phyloP scores from a whole-genome alignment of 2,113 vertebrate genomes.

The Lepus timidus region DNA sequence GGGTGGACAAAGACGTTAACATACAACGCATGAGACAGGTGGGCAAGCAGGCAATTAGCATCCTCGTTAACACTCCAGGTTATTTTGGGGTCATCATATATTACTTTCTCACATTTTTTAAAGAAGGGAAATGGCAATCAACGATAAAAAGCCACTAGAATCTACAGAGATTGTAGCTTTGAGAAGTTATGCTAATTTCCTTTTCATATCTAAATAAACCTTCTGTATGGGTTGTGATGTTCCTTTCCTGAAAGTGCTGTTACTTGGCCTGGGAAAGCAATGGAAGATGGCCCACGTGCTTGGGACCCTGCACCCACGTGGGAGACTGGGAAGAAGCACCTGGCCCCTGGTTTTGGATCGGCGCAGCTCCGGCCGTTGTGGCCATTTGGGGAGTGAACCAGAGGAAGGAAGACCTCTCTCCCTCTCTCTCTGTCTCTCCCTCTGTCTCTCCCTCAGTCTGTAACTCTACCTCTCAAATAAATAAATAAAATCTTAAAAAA shows the following conservation, averaged over 20 bases:
- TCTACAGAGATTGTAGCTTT: not conserved
- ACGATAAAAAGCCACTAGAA: not conserved
- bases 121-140: not conserved
- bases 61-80: not conserved
- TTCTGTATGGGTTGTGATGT: not conserved
- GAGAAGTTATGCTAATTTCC: not conserved
- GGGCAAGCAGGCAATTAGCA: not conserved
- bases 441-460: too few species aligned
- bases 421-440: too few species aligned
- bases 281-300: too few species aligned
- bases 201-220: not conserved
- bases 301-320: too few species aligned
- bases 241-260: not conserved
- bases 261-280: not conserved
- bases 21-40: not conserved
- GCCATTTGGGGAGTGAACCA: too few species aligned
- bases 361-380: too few species aligned
- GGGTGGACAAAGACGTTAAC: not conserved
- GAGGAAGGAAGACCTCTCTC: too few species aligned
- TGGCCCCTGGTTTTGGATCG: too few species aligned
- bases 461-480: too few species aligned
- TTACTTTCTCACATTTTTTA: not conserved
- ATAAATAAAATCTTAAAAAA: too few species aligned
- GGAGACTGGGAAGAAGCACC: too few species aligned
- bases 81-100: not conserved